Percentiles rank a stretch among this genome's conserved stretches.
phyloP scores from a whole-genome alignment of 1,140 invertebrate species.

The Drosophila asahinai region DNA sequence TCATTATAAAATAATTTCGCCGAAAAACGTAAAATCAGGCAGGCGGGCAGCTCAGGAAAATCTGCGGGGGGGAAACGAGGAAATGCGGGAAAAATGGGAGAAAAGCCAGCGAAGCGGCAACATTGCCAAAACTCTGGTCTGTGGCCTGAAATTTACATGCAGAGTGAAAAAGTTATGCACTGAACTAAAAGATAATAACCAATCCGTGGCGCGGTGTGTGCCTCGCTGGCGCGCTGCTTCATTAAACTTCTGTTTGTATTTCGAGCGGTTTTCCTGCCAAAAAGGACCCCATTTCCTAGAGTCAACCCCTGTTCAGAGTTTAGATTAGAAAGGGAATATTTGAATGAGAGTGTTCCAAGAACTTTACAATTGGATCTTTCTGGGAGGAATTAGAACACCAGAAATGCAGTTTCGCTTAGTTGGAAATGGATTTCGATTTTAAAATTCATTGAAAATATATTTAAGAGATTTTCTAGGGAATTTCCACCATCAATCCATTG shows the following conservation, averaged over 20 bases:
- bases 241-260: slow-evolving; percentile 70
- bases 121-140: slow-evolving; percentile 35
- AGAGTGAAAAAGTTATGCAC: slow-evolving; percentile 81
- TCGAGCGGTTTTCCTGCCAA: slow-evolving; percentile 24
- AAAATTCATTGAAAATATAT: too few relatives aligned
- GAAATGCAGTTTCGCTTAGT: too few relatives aligned
- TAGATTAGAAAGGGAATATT: slow-evolving; percentile 1
- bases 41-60: slow-evolving; percentile 5
- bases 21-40: slow-evolving; percentile 48
- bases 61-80: background rate
- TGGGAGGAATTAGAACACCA: background rate
- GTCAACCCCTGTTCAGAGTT: background rate
- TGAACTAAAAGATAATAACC: slow-evolving; percentile 80
- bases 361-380: background rate
- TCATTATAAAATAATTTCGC: slow-evolving; percentile 82
- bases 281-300: slow-evolving; percentile 21
- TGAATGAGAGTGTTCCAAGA: background rate
- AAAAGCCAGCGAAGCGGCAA: slow-evolving; percentile 18
- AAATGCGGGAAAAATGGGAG: background rate
- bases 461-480: too few relatives aligned
- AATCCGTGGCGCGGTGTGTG: slow-evolving; percentile 65
- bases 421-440: background rate
- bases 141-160: slow-evolving; percentile 71
- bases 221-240: slow-evolving; percentile 37
- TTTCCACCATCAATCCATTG: background rate